Evolutionary conservation across 1,140 invertebrate species (phyloP).

Genomic region (Macrobrachium rosenbergii): DNA sequence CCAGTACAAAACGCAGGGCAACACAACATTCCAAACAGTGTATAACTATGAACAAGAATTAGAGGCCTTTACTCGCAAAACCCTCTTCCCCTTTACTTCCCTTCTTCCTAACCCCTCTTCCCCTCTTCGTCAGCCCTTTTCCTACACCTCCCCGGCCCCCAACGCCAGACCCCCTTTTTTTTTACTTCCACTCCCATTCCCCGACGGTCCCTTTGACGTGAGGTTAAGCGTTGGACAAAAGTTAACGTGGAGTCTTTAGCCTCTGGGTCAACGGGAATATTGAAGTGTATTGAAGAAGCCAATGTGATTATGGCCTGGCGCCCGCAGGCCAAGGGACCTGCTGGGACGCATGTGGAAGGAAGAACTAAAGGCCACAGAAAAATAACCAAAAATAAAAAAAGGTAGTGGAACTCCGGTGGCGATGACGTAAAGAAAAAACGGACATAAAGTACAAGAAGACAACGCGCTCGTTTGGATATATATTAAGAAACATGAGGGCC

Average conservation of each 20-base stretch:
- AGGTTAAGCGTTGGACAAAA: background rate
- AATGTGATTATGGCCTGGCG: slow-evolving; percentile 30
- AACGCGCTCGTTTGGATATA: background rate
- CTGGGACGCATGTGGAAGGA: background rate
- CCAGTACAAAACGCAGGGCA: no score
- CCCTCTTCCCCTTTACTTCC: background rate
- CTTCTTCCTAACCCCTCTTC: background rate
- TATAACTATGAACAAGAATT: no score
- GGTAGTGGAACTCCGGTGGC: background rate
- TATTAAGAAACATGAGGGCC: background rate
- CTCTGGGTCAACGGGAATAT: slow-evolving; percentile 24
- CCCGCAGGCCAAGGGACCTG: background rate
- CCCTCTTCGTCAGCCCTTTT: background rate
- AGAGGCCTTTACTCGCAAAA: background rate
- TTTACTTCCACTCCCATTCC: background rate
- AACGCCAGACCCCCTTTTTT: no score
- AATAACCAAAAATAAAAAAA: background rate
- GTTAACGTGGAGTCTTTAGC: background rate
- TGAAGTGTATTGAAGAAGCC: slow-evolving; percentile 54
- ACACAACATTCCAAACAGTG: background rate
- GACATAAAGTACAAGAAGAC: background rate
- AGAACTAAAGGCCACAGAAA: background rate
- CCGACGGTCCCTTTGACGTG: background rate
- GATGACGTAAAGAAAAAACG: background rate
- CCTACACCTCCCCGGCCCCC: background rate